Base-by-base conservation (phyloP, 2,888 invertebrate species). In the Papilio demoleus region DNA sequence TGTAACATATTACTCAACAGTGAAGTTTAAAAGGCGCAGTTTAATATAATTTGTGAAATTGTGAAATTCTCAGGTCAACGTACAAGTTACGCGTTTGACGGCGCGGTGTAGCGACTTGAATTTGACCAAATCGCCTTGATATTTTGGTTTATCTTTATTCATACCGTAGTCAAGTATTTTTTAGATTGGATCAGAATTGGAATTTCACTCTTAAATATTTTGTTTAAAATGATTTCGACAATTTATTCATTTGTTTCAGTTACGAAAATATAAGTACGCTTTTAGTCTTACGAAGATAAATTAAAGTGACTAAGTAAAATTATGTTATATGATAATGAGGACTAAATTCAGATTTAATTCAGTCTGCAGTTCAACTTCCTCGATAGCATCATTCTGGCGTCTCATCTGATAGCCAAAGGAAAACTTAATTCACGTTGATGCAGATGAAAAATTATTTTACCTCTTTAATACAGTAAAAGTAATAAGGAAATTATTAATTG, bases 41-140 rank as follows among this genome's bases (percentile, higher is more conserved):
- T 72, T 69, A 71, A 68, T 70, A 71, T 73, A 72, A 74, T 75
- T 74, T 75, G 71, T 63, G 65, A 77, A 78, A 77, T 79, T 77
- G 75, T 73, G 78, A 76, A 79, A 79, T 79, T 68, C 72, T 53
- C 27, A 38, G 67, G 64, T 67, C 67, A 61, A 70, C 50, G 65
- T 31, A 65, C 67, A 53, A 36, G 34, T 64, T 58, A 67, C 64
- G 59, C 42, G 67, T 70, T 68, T 65, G 67, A 60, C 62, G 59
- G 34, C 22, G 53, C 14, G 19, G 65, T 61, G 58, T 53, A 38
- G 64, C 45, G 67, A 59, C 60, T 66, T 60, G 65, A 63, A 68
- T 42, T 58, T 68, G 31, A 31, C 31, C 17, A 31, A 56, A 9
- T 64, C 47, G 58, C 63, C 59, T 64, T 68, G 59, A 64, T 65